Conservation (phyloP, 92 coral and sea anemone genomes). For the Desmophyllum pertusum region DNA sequence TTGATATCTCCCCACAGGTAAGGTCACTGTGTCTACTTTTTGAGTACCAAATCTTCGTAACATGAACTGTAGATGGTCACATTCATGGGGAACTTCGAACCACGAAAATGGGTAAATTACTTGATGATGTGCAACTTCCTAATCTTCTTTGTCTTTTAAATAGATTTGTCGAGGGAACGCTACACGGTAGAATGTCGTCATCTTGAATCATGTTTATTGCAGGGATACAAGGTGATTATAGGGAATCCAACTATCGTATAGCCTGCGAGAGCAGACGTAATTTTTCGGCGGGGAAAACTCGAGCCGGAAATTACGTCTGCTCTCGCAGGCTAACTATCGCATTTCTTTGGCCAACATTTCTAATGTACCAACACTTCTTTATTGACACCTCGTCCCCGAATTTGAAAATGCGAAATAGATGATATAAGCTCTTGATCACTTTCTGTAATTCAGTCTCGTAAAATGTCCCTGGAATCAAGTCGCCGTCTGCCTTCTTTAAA, state of each 20-base stretch:
- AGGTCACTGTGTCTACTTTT: neutral
- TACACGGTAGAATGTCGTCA: slow-evolving; percentile 18
- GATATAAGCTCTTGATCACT: slow-evolving; percentile 16
- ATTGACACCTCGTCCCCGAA: slow-evolving; percentile 4
- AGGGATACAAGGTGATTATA: neutral
- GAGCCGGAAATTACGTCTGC: too few relatives aligned
- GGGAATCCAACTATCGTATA: slow-evolving; percentile 41
- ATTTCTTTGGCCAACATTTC: slow-evolving; percentile 43
- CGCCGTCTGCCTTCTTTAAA: slow-evolving; percentile 39
- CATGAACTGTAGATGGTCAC: slow-evolving; percentile 1
- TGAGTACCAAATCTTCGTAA: neutral
- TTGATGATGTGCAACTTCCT: slow-evolving; percentile 48
- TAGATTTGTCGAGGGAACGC: too few relatives aligned
- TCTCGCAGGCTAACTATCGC: too few relatives aligned
- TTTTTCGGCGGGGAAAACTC: too few relatives aligned
- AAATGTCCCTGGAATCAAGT: slow-evolving; percentile 47
- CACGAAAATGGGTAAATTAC: slow-evolving; percentile 2
- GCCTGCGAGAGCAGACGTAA: too few relatives aligned
- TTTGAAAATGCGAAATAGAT: slow-evolving; percentile 29
- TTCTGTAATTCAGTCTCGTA: slow-evolving; percentile 48
- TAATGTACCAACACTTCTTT: slow-evolving; percentile 28
- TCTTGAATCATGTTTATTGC: slow-evolving; percentile 19
- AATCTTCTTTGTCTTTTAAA: slow-evolving; percentile 39
- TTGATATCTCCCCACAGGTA: slow-evolving; percentile 18
- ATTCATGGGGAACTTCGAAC: slow-evolving; percentile 13